Evolutionary conservation across 37 sponge, comb jelly and placozoan genomes (phyloP), one percentile per base, ranked within the genome.

Genomic region (Aplysina aerophoba): DNA sequence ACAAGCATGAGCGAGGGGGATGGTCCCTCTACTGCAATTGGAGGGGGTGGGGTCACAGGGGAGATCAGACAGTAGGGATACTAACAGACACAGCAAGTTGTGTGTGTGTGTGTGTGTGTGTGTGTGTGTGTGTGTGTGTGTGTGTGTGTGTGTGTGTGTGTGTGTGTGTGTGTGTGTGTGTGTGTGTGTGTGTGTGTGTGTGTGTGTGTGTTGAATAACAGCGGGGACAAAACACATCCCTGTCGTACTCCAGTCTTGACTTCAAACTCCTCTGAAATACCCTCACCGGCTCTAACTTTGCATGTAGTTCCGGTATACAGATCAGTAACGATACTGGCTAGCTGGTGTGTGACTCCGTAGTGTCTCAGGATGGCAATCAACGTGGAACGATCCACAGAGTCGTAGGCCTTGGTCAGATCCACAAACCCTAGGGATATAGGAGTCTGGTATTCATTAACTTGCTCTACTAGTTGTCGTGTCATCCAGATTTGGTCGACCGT

Each of bases 401-500:
- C 74, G 20, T 73, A 73, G 39, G 74, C 74, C 74, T 73, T 73
- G 14, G 74, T 73, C 14, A 73, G 74, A 37, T 73, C 74, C 39
- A 73, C 74, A 8, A 73, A 73, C 13, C 74, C 37, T 38, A 73
- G 74, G 39, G 37, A 37, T 20, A 31, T 11, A 33, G 74, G 8
- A 73, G 20, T 37, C 74, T 73, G 74, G 74, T 73, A 73, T 13
- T 73, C 40, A 37, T 33, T 73, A 38, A 40, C 74, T 73, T 40
- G 8, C 39, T 73, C 74, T 73, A 73, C 40, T 33, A 73, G 8
- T 19, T 73, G 74, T 8, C 74, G 74, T 73, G 74, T 15, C 13
- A 37, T 19, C 74, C 74, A 73, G 74, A 73, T 73, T 31, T 73
- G 74, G 39, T 73, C 74, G 39, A 73, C 74, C 20, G 74, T 73